These are phyloP conservation scores for Esox niger DNA, from an alignment of 2,113 vertebrate species.

Conservation along the genomic window DNA sequence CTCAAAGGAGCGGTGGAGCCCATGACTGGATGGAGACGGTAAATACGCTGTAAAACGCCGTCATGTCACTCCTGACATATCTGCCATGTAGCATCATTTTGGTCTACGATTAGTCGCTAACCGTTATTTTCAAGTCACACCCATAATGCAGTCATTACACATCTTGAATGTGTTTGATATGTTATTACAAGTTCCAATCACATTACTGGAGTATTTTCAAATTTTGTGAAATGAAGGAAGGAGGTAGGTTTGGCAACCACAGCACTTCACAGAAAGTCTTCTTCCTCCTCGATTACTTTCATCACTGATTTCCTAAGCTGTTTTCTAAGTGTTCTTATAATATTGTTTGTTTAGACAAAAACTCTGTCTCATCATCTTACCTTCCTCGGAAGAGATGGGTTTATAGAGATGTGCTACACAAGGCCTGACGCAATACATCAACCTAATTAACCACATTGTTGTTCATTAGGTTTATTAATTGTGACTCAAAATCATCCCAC, in stretches of 20 bases:
- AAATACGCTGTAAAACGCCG: conserved; percentile 46
- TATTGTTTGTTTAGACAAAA: not conserved
- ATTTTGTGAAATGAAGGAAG: too few species aligned
- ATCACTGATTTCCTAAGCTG: too few species aligned
- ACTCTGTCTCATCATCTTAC: not conserved
- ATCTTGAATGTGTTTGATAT: too few species aligned
- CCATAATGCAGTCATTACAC: too few species aligned
- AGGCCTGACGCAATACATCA: not conserved
- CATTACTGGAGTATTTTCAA: too few species aligned
- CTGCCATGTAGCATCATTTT: too few species aligned
- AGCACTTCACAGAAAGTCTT: not conserved
- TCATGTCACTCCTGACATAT: not conserved
- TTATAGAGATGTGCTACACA: not conserved
- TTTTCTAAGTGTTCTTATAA: too few species aligned
- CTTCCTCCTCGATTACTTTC: not conserved
- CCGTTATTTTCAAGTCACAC: too few species aligned
- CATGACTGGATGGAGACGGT: conserved; percentile 90
- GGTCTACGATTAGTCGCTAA: too few species aligned
- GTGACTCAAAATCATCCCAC: conserved; percentile 1
- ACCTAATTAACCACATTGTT: not conserved
- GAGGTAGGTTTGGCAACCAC: not conserved
- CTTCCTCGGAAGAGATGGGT: not conserved
- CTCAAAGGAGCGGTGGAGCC: conserved; percentile 76
- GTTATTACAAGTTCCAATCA: too few species aligned
- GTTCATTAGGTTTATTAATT: too few species aligned